These are phyloP conservation scores for Thaumetopoea pityocampa DNA, from an alignment of 1,140 invertebrate genomes.

Conservation along the genomic window DNA sequence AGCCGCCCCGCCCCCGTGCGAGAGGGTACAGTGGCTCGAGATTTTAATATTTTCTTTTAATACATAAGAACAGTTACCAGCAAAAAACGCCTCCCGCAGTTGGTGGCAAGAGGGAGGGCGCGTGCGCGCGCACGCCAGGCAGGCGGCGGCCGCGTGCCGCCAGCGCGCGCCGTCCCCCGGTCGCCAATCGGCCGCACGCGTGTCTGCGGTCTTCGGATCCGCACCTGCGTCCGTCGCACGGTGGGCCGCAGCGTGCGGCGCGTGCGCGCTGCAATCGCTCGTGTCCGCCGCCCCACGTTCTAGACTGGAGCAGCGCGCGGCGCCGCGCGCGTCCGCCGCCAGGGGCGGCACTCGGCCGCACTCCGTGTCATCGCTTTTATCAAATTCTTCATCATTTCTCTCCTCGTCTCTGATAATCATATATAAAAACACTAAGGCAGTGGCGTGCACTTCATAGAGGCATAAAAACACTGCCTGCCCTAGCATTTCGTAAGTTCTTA, in stretches of 20 bases:
- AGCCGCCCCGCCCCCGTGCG: too few species aligned
- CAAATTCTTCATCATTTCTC: slow-evolving; percentile 19
- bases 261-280: too few species aligned
- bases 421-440: too few species aligned
- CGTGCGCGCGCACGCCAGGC: slow-evolving; percentile 57
- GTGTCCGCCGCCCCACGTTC: too few species aligned
- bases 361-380: slow-evolving; percentile 23
- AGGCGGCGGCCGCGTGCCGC: slow-evolving; percentile 47
- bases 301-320: slow-evolving; percentile 33
- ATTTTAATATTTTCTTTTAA: too few species aligned
- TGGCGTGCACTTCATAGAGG: too few species aligned
- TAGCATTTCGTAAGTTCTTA: too few species aligned
- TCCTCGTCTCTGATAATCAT: slow-evolving; percentile 30
- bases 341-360: slow-evolving; percentile 29
- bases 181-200: not conserved
- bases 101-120: slow-evolving; percentile 59
- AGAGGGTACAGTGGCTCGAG: too few species aligned
- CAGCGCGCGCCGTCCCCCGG: slow-evolving; percentile 19
- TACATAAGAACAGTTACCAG: slow-evolving; percentile 34
- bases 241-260: not conserved
- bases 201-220: not conserved
- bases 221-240: not conserved
- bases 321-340: slow-evolving; percentile 33
- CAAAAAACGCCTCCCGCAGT: slow-evolving; percentile 68
- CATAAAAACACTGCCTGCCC: too few species aligned